phyloP scores from a whole-genome alignment of 2,888 invertebrate species.

The Leucophenga maculata region DNA sequence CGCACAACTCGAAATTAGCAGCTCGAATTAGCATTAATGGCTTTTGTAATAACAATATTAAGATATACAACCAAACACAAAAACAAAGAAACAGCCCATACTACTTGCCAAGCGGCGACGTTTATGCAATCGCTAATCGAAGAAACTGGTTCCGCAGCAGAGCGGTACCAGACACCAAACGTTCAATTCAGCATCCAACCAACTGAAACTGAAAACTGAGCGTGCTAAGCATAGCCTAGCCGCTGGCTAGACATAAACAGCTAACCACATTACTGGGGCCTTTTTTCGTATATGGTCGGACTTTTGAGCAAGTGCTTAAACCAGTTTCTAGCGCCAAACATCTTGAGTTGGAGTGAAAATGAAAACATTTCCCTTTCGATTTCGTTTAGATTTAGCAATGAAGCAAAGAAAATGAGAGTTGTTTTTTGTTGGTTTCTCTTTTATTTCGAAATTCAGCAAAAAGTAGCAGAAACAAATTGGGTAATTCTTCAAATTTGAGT shows the following conservation, averaged over 20 bases:
- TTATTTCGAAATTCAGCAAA: background rate
- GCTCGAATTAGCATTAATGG: background rate
- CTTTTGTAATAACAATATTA: background rate
- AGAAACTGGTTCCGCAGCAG: conserved; percentile 20
- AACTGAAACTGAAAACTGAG: background rate
- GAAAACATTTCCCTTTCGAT: conserved; percentile 57
- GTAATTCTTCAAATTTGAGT: too few species aligned
- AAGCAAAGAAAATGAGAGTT: background rate
- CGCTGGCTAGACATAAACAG: background rate
- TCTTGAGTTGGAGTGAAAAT: conserved; percentile 11
- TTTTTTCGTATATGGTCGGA: conserved; percentile 29
- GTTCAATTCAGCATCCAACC: background rate
- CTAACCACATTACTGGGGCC: background rate
- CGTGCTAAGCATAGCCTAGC: background rate
- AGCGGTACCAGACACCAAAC: conserved; percentile 15
- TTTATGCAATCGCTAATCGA: conserved; percentile 26
- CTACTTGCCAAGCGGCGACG: background rate
- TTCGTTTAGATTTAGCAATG: conserved; percentile 38
- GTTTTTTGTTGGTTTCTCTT: background rate
- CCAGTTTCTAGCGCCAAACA: conserved; percentile 44
- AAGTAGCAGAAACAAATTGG: background rate
- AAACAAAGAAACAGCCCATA: background rate
- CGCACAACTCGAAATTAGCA: background rate
- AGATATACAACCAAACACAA: background rate
- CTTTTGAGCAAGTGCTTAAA: conserved; percentile 50